These are phyloP conservation scores for Brachylomia viminalis DNA, from an alignment of 2,888 invertebrate genomes.

Conservation along the genomic window DNA sequence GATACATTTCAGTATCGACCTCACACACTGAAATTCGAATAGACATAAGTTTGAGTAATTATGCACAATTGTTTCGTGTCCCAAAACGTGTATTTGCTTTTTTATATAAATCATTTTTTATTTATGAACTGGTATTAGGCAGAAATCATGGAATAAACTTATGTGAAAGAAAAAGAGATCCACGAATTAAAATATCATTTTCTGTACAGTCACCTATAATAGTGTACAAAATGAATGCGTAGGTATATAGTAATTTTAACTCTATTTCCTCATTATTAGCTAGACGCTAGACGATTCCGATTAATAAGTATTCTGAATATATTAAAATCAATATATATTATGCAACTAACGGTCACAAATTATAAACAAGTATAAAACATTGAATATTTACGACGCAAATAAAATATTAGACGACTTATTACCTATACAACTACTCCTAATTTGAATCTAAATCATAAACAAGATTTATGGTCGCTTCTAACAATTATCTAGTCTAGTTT, in stretches of 20 bases:
- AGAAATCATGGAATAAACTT: background rate
- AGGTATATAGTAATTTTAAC: background rate
- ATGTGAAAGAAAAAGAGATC: background rate
- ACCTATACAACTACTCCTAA: conserved; percentile 20
- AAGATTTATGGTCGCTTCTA: conserved; percentile 33
- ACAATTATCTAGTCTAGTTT: conserved; percentile 27
- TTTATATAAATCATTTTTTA: no score
- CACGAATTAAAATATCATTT: background rate
- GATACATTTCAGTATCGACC: conserved; percentile 65
- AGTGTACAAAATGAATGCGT: background rate
- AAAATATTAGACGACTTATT: conserved; percentile 22
- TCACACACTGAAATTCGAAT: conserved; percentile 66
- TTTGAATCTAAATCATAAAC: conserved; percentile 21
- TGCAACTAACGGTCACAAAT: conserved; percentile 21
- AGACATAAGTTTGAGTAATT: conserved; percentile 87
- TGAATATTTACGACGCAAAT: conserved; percentile 36
- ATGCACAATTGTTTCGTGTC: conserved; percentile 84
- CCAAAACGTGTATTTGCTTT: conserved; percentile 73
- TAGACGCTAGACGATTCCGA: conserved; percentile 2
- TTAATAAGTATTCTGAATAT: conserved; percentile 25
- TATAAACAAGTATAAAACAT: background rate
- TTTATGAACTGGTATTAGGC: conserved; percentile 64
- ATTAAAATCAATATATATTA: conserved; percentile 27
- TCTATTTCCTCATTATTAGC: conserved; percentile 8
- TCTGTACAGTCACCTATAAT: background rate